These are phyloP conservation scores for Haplotaxodon microlepis DNA, from an alignment of 2,113 vertebrate species.

Conservation along the genomic window DNA sequence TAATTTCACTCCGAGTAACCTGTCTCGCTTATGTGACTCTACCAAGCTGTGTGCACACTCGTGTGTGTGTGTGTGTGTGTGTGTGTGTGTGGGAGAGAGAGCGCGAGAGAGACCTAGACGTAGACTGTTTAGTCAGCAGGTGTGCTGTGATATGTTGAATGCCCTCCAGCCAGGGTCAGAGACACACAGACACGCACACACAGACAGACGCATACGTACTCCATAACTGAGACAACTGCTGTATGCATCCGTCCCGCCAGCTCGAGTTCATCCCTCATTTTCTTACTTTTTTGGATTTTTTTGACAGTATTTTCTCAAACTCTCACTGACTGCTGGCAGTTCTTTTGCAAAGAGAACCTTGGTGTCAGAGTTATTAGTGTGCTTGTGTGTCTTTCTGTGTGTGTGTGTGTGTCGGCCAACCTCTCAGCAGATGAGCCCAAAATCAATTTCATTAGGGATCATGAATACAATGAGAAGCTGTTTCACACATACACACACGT, in stretches of 20 bases:
- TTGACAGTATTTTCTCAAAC: not conserved
- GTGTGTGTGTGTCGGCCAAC: not conserved
- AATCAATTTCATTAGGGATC: conserved; percentile 51
- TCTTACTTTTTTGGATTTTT: not conserved
- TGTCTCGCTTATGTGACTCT: conserved; percentile 42
- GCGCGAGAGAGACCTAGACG: not conserved
- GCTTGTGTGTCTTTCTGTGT: not conserved
- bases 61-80: conserved; percentile 33
- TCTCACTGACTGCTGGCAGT: not conserved
- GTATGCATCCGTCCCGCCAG: not conserved
- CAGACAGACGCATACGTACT: not conserved
- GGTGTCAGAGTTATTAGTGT: not conserved
- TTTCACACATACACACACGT: not conserved
- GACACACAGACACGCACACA: not conserved
- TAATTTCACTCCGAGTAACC: conserved; percentile 70
- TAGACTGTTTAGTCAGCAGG: conserved; percentile 72
- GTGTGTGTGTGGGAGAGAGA: not conserved
- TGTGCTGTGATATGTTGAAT: conserved; percentile 64
- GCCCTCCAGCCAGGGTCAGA: conserved; percentile 67
- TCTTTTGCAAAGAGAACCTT: not conserved
- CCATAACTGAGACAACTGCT: not conserved
- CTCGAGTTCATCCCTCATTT: not conserved
- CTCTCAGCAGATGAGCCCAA: conserved; percentile 35
- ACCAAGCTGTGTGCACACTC: not conserved
- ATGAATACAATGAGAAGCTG: conserved; percentile 27